Evolutionary conservation across 2,888 invertebrate species (phyloP), one percentile per base, ranked within the genome.

Genomic region (Panopea generosa): DNA sequence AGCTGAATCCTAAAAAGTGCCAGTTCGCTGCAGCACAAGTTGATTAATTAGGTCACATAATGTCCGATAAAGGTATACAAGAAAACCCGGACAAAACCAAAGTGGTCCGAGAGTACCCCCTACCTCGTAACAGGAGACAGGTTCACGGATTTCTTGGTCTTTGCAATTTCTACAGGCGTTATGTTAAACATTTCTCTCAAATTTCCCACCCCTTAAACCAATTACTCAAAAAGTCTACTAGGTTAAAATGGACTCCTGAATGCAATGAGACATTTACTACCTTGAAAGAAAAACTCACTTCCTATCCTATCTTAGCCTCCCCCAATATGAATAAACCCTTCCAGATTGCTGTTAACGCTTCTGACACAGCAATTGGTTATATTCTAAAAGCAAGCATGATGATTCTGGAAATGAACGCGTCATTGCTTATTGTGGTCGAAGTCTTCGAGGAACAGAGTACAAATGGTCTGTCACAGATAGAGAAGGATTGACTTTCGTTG

Each of bases 401-500:
- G 16, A 62, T 22, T 45, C 60, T 2, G 50, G 61, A 4, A 18
- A 6, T 4, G 16, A 4, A 45, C 6, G 16, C 9, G 45, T 45
- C 16, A 20, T 45, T 18, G 27, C 38, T 22, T 84, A 82, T 71
- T 81, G 79, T 45, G 82, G 77, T 20, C 60, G 73, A 59, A 50
- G 72, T 3, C 52, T 84, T 7, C 45, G 43, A n/a, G 33, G 24
- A n/a, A 56, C 63, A 18, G 77, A 85, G 66, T 63, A 50, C 27
- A 69, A 57, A 68, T 33, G 45, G 45, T 3, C 6, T 45, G 45
- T 45, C 16, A 18, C 20, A 16, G 68, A 59, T 16, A 45, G 68
- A 55, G 85, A 84, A 66, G 62, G 71, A 47, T 33, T 84, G 18
- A 79, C 80, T 9, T 29, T 83, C 7, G 24, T 84, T 0, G 72